Percentiles rank a stretch among this genome's conserved stretches.
Conservation (phyloP, 2,888 invertebrate genomes). For the Merodon equestris region DNA sequence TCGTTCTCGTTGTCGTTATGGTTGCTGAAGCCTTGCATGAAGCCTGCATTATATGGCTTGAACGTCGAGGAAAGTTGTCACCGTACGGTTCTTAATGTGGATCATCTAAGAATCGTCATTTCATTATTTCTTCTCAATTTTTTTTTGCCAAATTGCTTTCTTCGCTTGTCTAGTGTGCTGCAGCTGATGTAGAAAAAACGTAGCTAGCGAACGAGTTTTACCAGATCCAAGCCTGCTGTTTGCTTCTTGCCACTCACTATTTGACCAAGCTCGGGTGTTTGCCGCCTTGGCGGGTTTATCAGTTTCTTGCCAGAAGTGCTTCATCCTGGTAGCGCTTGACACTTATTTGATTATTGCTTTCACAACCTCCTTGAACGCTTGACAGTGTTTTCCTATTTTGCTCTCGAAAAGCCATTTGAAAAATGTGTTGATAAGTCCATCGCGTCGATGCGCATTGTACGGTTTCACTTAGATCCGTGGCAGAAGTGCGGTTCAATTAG, state of each 20-base stretch:
- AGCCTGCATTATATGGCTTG: constrained; percentile 30
- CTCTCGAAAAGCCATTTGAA: background rate
- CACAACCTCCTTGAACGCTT: constrained; percentile 13
- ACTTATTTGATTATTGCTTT: constrained; percentile 3
- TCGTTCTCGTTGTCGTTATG: constrained; percentile 10
- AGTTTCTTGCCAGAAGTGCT: constrained; percentile 73
- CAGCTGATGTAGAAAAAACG: constrained; percentile 22
- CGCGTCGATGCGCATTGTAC: constrained; percentile 77
- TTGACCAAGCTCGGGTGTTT: constrained; percentile 20
- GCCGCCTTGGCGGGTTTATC: constrained; percentile 68
- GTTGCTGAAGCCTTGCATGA: background rate
- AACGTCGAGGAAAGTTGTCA: constrained; percentile 55
- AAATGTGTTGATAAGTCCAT: constrained; percentile 35
- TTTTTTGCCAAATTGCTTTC: constrained; percentile 31
- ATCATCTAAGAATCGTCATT: constrained; percentile 45
- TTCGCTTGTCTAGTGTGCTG: constrained; percentile 1
- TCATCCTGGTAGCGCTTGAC: constrained; percentile 58
- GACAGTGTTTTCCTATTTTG: constrained; percentile 37
- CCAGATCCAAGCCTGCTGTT: constrained; percentile 33
- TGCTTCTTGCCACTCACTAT: constrained; percentile 8
- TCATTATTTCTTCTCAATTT: constrained; percentile 6
- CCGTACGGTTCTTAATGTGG: constrained; percentile 40
- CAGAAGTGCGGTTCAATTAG: constrained; percentile 77
- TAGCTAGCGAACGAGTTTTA: constrained; percentile 55
- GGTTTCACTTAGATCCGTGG: constrained; percentile 79